Base-by-base conservation (phyloP, 2,797 vertebrate genomes). In the Spheniscus humboldti region DNA sequence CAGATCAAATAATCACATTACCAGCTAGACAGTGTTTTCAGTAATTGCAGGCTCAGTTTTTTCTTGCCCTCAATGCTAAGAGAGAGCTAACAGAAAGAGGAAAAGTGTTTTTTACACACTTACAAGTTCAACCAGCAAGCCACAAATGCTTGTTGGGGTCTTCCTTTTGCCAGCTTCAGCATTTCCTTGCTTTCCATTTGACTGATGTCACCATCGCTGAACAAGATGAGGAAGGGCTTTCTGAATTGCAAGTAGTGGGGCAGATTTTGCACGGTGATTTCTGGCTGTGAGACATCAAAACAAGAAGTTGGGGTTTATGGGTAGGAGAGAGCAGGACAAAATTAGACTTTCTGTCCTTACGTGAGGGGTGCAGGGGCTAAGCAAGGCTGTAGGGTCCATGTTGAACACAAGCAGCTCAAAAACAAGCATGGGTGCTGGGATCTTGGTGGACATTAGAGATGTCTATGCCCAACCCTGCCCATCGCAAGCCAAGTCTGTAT, bases 81-180 rank as follows among this genome's bases (percentile, higher is more conserved):
- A 78, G 23, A 0, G 2, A 92, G 71, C 41, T 47, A 73, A 76
- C 9, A n/a, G 92, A 92, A 87, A 94, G 41, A 45, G 66, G 50
- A n/a, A 66, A 69, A 64, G 15, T 62, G 11, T 13, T 22, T 87
- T 85, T 62, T 15, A n/a, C 43, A 72, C 79, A 98, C 99, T 92
- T 97, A 99, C 99, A 99, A 96, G 98, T 99, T 99, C 93, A 99
- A 98, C 99, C 99, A 99, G 97, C 99, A 99, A 85, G 98, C 94
- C 81, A 98, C 96, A 95, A 98, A 98, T 0, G 25, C 84, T 87
- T 97, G 94, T 88, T 97, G 68, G 23, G 73, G 47, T 81, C 88
- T 87, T 71, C 91, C 79, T 84, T 92, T 93, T 62, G 93, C 74
- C 92, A 98, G 14, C 24, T 56, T 96, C 91, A 97, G 81, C 91